Evolutionary conservation across 2,888 invertebrate genomes (phyloP).

Genomic region (Enchytraeus crypticus): DNA sequence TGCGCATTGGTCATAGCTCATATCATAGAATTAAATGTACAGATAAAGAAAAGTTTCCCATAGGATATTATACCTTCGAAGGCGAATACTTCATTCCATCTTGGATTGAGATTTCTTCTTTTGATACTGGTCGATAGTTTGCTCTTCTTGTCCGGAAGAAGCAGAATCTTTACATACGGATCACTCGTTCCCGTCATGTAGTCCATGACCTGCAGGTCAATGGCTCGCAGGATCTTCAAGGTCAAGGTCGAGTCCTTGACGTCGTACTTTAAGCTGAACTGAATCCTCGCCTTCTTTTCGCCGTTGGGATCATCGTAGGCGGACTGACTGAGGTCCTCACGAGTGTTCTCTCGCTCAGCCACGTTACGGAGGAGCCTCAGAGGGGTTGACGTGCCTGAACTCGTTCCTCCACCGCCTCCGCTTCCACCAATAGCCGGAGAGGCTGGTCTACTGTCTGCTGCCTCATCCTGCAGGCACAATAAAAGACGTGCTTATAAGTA

Average conservation of each 20-base stretch:
- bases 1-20: too few species aligned
- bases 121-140: conserved; percentile 47
- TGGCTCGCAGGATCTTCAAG: conserved; percentile 40
- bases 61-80: conserved; percentile 51
- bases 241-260: conserved; percentile 41
- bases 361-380: conserved; percentile 3
- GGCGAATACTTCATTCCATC: conserved; percentile 48
- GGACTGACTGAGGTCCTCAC: not conserved
- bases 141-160: conserved; percentile 40
- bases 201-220: conserved; percentile 45
- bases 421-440: not conserved
- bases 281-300: conserved; percentile 34
- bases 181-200: conserved; percentile 46
- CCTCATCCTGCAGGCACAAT: not conserved
- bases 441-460: not conserved
- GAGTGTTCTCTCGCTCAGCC: conserved; percentile 3
- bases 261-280: conserved; percentile 42
- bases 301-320: conserved; percentile 14
- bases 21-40: too few species aligned
- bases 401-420: not conserved
- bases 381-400: not conserved
- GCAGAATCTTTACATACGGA: conserved; percentile 45
- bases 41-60: not conserved
- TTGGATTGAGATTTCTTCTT: conserved; percentile 45
- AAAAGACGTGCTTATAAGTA: too few species aligned